Conservation (phyloP, 2,797 vertebrate species). For the Pristis pectinata region DNA sequence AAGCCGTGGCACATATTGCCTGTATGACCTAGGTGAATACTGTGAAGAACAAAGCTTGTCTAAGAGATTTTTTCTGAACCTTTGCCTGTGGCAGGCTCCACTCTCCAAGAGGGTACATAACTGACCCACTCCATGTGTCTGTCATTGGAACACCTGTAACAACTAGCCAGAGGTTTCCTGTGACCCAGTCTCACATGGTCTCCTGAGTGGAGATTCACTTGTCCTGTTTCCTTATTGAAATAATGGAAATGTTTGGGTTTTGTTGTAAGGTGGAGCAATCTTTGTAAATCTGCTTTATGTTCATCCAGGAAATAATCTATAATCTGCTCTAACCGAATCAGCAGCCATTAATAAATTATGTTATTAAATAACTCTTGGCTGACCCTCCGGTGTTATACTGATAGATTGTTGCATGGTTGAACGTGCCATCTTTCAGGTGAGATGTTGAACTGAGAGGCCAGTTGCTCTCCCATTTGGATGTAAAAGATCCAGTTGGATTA, state of each 20-base stretch:
- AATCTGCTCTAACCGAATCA: background rate
- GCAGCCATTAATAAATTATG: background rate
- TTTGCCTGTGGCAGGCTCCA: background rate
- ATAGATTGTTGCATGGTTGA: no score
- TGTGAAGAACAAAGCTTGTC: background rate
- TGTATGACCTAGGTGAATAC: no score
- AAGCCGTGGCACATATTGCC: background rate
- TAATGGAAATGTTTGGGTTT: background rate
- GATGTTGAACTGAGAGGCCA: no score
- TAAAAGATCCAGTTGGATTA: no score
- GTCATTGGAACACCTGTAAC: background rate
- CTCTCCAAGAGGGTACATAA: background rate
- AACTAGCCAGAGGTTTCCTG: background rate
- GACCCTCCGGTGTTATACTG: no score
- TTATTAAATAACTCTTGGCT: no score
- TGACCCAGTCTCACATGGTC: background rate
- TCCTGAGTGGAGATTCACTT: background rate
- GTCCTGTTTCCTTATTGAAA: background rate
- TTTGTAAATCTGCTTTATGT: background rate
- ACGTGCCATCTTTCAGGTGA: no score
- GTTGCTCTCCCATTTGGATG: no score
- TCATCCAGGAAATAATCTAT: background rate
- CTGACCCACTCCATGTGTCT: background rate
- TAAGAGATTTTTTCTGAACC: background rate
- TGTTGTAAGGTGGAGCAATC: background rate